Evolutionary conservation across 2,888 invertebrate genomes (phyloP), one percentile per base, ranked within the genome.

Genomic region (Orthosia cruda): DNA sequence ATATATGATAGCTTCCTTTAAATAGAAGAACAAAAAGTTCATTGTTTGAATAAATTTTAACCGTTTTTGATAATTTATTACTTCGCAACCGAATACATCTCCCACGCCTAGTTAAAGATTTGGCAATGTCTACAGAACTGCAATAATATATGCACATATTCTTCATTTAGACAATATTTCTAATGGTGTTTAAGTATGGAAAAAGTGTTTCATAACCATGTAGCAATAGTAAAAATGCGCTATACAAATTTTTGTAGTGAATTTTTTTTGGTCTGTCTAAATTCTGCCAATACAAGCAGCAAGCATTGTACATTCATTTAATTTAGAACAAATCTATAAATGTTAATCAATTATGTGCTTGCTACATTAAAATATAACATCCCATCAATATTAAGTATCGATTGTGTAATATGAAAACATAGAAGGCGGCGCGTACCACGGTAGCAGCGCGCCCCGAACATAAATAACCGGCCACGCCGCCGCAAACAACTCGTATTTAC

Each of bases 401-500:
- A 83, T 84, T 76, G 66, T 86, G 78, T 76, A 83, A 87, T 77
- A 73, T 73, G 73, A 84, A 81, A 88, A 77, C 80, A 85, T 83
- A 78, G 88, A 88, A 93, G 93, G 94, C 93, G 93, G 92, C 87
- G 96, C 95, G 96, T 96, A 96, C 81, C 89, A 84, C 96, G 87
- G 96, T 91, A 95, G 96, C 95, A 90, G 87, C 90, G 93, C 92
- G 77, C 73, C 74, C 74, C 74, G 92, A 89, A 92, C 93, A 93
- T 95, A 96, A 95, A 96, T 93, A 94, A 94, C 93, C 93, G 90
- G 92, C 92, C 89, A 86, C 91, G 91, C 93, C 91, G 91, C 93
- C 94, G 92, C 94, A 93, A 93, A 94, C 95, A 92, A 88, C 90
- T 90, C 89, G 92, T 93, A 94, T 96, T 95, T 95, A 96, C 95